These are phyloP conservation scores for Agonopterix subpropinquella DNA, from an alignment of 2,888 invertebrate genomes.

Conservation along the genomic window DNA sequence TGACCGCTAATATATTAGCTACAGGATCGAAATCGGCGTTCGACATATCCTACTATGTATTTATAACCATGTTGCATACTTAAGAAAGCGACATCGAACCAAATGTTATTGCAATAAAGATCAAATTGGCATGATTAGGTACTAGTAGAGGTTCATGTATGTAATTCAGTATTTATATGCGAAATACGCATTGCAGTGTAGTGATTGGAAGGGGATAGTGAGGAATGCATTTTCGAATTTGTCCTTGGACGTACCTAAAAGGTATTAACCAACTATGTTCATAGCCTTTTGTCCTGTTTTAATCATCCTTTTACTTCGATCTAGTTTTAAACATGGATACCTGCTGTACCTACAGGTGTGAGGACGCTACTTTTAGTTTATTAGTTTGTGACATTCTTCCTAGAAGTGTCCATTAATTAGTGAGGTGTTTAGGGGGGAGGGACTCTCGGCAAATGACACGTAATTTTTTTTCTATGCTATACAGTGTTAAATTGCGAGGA, in stretches of 20 bases:
- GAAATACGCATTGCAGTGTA: slow-evolving; percentile 14
- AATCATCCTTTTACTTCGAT: neutral
- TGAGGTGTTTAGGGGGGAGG: too few relatives aligned
- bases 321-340: neutral
- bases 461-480: too few relatives aligned
- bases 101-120: slow-evolving; percentile 9
- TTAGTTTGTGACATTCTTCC: too few relatives aligned
- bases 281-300: neutral
- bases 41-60: slow-evolving; percentile 48
- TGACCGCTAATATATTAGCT: slow-evolving; percentile 66
- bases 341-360: neutral
- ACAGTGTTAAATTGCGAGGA: too few relatives aligned
- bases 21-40: slow-evolving; percentile 58
- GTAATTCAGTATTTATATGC: slow-evolving; percentile 32
- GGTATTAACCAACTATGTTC: neutral
- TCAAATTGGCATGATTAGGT: slow-evolving; percentile 21
- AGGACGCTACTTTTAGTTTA: too few relatives aligned
- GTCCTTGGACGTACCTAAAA: slow-evolving; percentile 10
- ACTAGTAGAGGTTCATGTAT: slow-evolving; percentile 29
- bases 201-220: slow-evolving; percentile 33
- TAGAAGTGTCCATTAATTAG: too few relatives aligned
- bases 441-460: too few relatives aligned
- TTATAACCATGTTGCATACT: neutral
- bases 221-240: slow-evolving; percentile 25
- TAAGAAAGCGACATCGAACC: neutral